phyloP scores from a whole-genome alignment of 2,888 invertebrate species.

The Ptilodon capucinus region DNA sequence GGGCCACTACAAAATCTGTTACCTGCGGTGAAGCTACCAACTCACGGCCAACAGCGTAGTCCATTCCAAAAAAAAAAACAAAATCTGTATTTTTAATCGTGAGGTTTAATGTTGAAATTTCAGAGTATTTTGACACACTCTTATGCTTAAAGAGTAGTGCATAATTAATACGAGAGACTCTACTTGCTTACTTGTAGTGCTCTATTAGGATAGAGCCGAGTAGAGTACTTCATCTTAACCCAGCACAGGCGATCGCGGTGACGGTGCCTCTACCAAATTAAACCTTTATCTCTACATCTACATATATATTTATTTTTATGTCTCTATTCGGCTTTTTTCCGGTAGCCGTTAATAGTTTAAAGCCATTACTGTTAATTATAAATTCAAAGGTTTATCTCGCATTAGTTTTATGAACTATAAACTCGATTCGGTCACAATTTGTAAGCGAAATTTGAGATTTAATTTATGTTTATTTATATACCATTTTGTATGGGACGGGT shows the following conservation, averaged over 20 bases:
- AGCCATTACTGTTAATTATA: conserved; percentile 79
- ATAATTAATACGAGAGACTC: too few relatives aligned
- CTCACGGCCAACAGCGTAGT: too few relatives aligned
- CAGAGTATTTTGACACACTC: too few relatives aligned
- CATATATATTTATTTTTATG: conserved; percentile 81
- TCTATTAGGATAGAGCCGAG: too few relatives aligned
- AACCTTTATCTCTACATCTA: conserved; percentile 71
- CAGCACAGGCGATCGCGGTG: conserved; percentile 45
- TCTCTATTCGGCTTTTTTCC: conserved; percentile 78
- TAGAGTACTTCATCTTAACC: conserved; percentile 49
- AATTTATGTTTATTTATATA: conserved; percentile 56
- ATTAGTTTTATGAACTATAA: conserved; percentile 78
- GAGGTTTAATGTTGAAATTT: too few relatives aligned
- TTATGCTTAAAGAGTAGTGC: too few relatives aligned
- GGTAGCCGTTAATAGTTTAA: conserved; percentile 80
- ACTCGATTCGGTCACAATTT: conserved; percentile 67
- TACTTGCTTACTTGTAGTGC: too few relatives aligned
- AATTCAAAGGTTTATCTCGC: conserved; percentile 71
- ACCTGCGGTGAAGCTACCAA: too few relatives aligned
- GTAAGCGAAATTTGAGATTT: conserved; percentile 65
- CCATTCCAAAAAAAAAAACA: too few relatives aligned
- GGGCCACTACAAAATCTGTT: too few relatives aligned
- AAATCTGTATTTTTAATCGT: too few relatives aligned
- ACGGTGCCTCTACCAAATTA: conserved; percentile 63
- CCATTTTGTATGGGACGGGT: conserved; percentile 11